Conservation (phyloP, 1,140 invertebrate species). For the Hypsibius dujardini region DNA sequence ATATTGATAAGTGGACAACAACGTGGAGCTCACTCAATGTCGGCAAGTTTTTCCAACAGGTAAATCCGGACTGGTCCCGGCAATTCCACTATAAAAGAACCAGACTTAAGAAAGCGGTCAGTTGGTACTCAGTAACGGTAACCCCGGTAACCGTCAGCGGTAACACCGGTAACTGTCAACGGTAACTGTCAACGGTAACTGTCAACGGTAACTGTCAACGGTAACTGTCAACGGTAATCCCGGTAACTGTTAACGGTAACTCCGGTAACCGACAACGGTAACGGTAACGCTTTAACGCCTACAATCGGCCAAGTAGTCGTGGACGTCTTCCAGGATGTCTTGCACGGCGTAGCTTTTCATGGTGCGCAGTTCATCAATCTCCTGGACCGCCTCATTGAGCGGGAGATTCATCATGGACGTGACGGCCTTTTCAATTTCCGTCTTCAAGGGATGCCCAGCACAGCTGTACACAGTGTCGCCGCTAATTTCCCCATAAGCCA, state of each 20-base stretch:
- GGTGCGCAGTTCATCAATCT: conserved; percentile 63
- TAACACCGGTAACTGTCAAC: not conserved
- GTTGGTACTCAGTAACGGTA: conserved; percentile 7
- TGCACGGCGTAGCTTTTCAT: conserved; percentile 68
- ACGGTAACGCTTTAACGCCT: conserved; percentile 32
- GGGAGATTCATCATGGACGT: conserved; percentile 59
- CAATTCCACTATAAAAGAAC: conserved; percentile 53
- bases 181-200: not conserved
- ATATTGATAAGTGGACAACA: not conserved
- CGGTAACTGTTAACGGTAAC: not conserved
- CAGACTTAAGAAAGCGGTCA: conserved; percentile 17
- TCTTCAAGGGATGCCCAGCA: conserved; percentile 77
- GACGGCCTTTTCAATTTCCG: conserved; percentile 72
- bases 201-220: not conserved
- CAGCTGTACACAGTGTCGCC: conserved; percentile 87
- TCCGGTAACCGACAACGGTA: not conserved
- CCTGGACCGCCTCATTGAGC: conserved; percentile 34
- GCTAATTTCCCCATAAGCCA: conserved; percentile 65
- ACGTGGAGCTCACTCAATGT: conserved; percentile 45
- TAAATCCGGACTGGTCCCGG: conserved; percentile 51
- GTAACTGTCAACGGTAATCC: not conserved
- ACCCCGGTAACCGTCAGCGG: not conserved
- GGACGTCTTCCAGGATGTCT: conserved; percentile 75
- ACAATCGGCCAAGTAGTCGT: conserved; percentile 66
- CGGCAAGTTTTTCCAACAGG: conserved; percentile 58